phyloP scores from a whole-genome alignment of 2,888 invertebrate species.

The Parasteatoda lunata region DNA sequence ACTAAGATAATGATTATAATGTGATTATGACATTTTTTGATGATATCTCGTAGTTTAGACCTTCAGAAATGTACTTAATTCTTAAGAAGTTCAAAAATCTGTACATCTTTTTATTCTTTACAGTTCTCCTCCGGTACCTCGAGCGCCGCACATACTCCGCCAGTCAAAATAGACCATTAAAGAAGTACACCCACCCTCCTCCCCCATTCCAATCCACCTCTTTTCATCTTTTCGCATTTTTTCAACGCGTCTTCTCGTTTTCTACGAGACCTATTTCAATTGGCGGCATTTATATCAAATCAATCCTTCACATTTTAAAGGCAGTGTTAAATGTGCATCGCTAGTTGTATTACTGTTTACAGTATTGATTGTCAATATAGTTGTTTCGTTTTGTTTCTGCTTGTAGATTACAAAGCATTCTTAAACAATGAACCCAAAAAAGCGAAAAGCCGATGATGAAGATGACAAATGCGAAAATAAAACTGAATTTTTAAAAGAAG shows the following conservation, averaged over 20 bases:
- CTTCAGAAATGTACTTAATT: no score
- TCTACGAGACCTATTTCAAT: constrained; percentile 61
- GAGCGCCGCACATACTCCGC: no score
- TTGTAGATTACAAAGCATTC: neutral
- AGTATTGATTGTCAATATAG: constrained; percentile 63
- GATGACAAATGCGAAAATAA: constrained; percentile 56
- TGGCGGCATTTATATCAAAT: constrained; percentile 69
- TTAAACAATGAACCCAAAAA: constrained; percentile 55
- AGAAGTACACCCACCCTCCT: no score
- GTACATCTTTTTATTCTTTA: no score
- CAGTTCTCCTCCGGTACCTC: no score
- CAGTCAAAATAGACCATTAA: no score
- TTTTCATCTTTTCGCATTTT: neutral
- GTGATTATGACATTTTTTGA: no score
- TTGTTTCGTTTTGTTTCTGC: constrained; percentile 15
- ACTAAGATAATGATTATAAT: no score
- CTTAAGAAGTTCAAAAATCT: no score
- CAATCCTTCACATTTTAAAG: constrained; percentile 66
- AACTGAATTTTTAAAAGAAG: constrained; percentile 21
- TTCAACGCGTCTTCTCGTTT: constrained; percentile 57
- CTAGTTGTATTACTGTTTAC: constrained; percentile 67
- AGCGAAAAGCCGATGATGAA: constrained; percentile 60
- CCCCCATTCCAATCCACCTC: no score
- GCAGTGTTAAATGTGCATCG: constrained; percentile 64
- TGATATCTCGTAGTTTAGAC: no score